Evolutionary conservation across 1,140 invertebrate genomes (phyloP).

Genomic region (Schlechtendalia chinensis): DNA sequence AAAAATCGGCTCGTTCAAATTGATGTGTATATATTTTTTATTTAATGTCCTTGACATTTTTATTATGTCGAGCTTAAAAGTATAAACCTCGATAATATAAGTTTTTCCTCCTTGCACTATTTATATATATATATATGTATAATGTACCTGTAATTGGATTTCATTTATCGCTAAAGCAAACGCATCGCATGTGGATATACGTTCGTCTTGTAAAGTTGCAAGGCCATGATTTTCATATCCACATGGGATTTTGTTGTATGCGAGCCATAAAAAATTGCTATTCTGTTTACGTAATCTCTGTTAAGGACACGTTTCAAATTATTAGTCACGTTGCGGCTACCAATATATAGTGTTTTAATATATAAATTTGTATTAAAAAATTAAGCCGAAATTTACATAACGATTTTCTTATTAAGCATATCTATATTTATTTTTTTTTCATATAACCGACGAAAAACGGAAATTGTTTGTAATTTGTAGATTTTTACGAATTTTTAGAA

Average conservation of each 20-base stretch:
- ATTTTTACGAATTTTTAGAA: neutral
- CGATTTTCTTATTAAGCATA: neutral
- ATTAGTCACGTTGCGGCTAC: slow-evolving; percentile 5
- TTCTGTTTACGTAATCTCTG: slow-evolving; percentile 29
- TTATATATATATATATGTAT: too few species aligned
- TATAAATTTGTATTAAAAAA: neutral
- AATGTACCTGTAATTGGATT: slow-evolving; percentile 18
- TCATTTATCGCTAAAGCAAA: slow-evolving; percentile 24
- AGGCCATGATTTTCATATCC: slow-evolving; percentile 25
- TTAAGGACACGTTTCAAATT: slow-evolving; percentile 19
- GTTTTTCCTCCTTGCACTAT: neutral
- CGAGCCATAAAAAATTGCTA: slow-evolving; percentile 19
- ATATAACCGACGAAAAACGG: neutral
- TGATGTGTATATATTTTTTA: neutral
- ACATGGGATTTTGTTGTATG: slow-evolving; percentile 21
- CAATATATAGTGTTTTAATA: neutral
- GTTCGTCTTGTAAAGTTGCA: slow-evolving; percentile 16
- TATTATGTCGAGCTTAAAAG: neutral
- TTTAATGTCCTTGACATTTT: slow-evolving; percentile 20
- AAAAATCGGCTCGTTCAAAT: too few species aligned
- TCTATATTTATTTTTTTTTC: neutral
- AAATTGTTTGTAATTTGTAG: neutral
- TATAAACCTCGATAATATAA: neutral
- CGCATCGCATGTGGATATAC: slow-evolving; percentile 8
- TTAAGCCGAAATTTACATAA: neutral